Percentiles rank a stretch among this genome's conserved stretches.
phyloP scores from a whole-genome alignment of 2,888 invertebrate species.

The Athalia circularis region DNA sequence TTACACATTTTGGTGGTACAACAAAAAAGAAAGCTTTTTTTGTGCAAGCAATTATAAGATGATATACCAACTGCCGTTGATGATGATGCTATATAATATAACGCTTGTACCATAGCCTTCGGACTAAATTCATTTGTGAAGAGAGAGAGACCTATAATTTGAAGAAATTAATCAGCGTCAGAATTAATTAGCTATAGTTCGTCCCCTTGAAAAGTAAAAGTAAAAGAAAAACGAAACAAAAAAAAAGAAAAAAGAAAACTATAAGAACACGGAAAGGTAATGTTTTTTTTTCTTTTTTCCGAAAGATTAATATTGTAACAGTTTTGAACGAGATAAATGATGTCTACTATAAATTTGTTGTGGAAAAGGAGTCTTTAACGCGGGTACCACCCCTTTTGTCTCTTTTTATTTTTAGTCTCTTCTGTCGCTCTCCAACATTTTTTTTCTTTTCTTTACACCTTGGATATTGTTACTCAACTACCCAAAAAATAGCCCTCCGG shows the following conservation, averaged over 20 bases:
- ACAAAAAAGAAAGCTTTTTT: no score
- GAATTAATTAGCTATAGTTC: slow-evolving; percentile 61
- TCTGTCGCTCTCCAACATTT: background rate
- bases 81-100: no score
- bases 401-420: background rate
- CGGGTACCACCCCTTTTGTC: background rate
- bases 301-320: slow-evolving; percentile 25
- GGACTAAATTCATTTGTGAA: slow-evolving; percentile 3
- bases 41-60: no score
- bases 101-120: background rate
- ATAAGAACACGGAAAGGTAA: no score
- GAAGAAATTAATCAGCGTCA: slow-evolving; percentile 62
- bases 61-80: no score
- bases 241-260: no score
- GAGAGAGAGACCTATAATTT: slow-evolving; percentile 56
- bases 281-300: background rate
- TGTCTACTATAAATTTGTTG: background rate
- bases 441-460: background rate
- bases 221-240: background rate
- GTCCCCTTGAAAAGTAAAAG: background rate
- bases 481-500: no score
- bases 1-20: no score
- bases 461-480: background rate
- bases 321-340: slow-evolving; percentile 36
- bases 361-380: slow-evolving; percentile 5